These are phyloP conservation scores for Micrasema longulum DNA, from an alignment of 1,140 invertebrate genomes.

Conservation along the genomic window DNA sequence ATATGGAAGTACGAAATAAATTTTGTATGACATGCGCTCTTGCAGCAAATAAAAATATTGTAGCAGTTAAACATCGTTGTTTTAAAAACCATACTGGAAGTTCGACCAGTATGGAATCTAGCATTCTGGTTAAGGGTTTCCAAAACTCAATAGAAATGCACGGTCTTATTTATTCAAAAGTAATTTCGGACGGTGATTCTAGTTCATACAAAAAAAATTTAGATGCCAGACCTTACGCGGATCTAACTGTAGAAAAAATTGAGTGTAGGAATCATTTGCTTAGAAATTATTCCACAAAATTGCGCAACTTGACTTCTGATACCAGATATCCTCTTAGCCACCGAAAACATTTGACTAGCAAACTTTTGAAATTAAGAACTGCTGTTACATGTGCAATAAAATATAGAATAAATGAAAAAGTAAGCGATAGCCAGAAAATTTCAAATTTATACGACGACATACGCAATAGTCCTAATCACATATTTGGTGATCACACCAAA, in stretches of 20 bases:
- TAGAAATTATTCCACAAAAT: no score
- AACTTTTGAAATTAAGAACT: no score
- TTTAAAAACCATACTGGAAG: not conserved
- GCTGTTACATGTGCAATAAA: no score
- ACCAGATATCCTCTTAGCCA: no score
- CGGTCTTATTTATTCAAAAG: not conserved
- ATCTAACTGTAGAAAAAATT: not conserved
- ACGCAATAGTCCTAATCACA: no score
- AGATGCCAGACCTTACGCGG: constrained; percentile 4
- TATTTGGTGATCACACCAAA: no score
- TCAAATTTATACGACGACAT: no score
- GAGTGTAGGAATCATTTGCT: constrained; percentile 28
- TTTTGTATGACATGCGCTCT: not conserved
- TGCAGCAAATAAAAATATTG: not conserved
- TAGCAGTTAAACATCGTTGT: not conserved
- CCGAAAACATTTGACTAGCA: no score
- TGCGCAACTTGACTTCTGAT: no score
- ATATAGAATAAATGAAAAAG: no score
- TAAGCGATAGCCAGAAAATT: not conserved
- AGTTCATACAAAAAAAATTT: not conserved
- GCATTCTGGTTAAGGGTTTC: not conserved
- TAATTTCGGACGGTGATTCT: constrained; percentile 4
- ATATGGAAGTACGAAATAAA: constrained; percentile 3
- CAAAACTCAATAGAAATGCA: not conserved
- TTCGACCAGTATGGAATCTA: not conserved